Evolutionary conservation across 2,113 vertebrate species (phyloP).

Genomic region (Gadus chalcogrammus): DNA sequence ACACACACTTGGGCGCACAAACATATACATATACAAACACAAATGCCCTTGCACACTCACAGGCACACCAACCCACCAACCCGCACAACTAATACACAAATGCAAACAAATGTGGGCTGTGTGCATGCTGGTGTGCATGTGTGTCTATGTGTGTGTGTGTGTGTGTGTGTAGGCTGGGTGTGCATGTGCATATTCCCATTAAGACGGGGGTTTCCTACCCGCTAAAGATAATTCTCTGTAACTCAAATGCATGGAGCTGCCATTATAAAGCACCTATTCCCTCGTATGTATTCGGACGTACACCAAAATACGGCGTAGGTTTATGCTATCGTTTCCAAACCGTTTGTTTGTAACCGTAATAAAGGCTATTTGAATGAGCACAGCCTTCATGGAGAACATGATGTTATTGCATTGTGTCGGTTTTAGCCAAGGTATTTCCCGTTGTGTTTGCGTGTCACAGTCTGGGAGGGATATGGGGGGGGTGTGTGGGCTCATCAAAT

Average conservation of each 20-base stretch:
- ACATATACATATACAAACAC: background rate
- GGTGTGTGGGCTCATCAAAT: slow-evolving; percentile 62
- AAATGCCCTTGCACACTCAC: background rate
- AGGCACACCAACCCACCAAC: background rate
- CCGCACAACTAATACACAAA: background rate
- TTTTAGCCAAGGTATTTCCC: slow-evolving; percentile 42
- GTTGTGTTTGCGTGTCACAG: slow-evolving; percentile 24
- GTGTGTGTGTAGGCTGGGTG: slow-evolving; percentile 13
- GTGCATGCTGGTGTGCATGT: background rate
- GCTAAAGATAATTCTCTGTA: slow-evolving; percentile 40
- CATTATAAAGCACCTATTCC: no score
- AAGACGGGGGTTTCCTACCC: slow-evolving; percentile 42
- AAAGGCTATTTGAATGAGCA: background rate
- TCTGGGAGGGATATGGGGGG: slow-evolving; percentile 18
- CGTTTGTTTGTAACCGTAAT: no score
- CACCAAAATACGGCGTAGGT: no score
- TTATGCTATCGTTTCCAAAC: no score
- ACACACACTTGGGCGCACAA: no score
- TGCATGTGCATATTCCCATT: slow-evolving; percentile 35
- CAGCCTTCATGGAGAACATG: slow-evolving; percentile 22
- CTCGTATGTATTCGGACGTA: no score
- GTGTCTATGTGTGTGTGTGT: slow-evolving; percentile 15
- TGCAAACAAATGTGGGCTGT: background rate
- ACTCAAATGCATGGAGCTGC: slow-evolving; percentile 7
- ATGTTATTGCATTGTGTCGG: background rate